Evolutionary conservation across 2,888 invertebrate genomes (phyloP), one percentile per base, ranked within the genome.

Genomic region (Eubasilissa splendida): DNA sequence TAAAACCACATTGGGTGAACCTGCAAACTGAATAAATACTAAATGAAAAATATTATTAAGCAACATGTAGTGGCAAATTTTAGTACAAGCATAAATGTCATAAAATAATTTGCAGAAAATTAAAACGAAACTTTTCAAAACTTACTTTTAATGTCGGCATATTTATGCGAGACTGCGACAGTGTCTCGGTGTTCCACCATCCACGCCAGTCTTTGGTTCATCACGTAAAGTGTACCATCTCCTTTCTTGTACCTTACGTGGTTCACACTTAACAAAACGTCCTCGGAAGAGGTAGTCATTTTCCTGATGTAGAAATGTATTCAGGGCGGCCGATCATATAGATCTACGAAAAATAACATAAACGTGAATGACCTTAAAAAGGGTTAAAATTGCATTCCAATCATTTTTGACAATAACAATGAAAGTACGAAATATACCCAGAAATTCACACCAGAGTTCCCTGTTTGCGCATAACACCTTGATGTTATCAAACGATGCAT

Each of bases 131-230:
- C 68, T 42, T 42, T 42, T 42, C 4, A 42, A 42, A 42, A 88
- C 92, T 92, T 91, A 97, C 97, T 94, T 93, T 98, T 99, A 84
- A 99, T 98, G 88, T 99, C 98, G 82, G 96, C 95, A 90, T 97
- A 99, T 87, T 95, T 94, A 89, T 98, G 97, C 79, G 97, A 97
- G 81, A 98, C 95, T 12, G 96, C 95, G 71, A 99, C 97, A 2
- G 96, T 96, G 87, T 98, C 97, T 84, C 95, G 92, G 87, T 97
- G 96, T 87, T 97, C 96, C 84, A 97, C 92, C 96, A 98, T 98
- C 97, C 98, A 99, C 58, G 97, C 98, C 85, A 99, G 91, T 85
- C 99, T 92, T 88, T 97, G 96, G 85, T 97, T 96, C 98, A 99
- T 98, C 84, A 99, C 93, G 88, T 98, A 97, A 80, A 99, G 90